Evolutionary conservation across 2,113 vertebrate genomes (phyloP).

Genomic region (Aldabrachelys gigantea): DNA sequence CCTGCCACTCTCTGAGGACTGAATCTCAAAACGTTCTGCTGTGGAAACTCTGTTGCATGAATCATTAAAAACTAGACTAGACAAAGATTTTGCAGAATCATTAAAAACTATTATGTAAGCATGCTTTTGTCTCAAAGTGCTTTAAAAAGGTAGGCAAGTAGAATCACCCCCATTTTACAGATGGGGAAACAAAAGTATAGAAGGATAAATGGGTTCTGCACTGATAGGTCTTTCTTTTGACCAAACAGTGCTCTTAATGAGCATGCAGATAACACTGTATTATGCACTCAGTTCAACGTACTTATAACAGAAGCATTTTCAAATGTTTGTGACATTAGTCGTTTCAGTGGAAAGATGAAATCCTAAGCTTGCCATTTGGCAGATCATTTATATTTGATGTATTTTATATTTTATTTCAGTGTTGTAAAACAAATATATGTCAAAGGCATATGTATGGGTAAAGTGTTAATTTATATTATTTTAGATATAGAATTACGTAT

Average conservation of each 20-base stretch:
- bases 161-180: too few relatives aligned
- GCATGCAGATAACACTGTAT: background rate
- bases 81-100: background rate
- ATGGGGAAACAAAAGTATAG: background rate
- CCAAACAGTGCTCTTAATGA: background rate
- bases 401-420: background rate
- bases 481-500: background rate
- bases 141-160: background rate
- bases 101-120: background rate
- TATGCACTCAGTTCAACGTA: background rate
- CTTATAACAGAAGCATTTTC: background rate
- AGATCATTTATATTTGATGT: background rate
- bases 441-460: background rate
- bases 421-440: background rate
- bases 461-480: background rate
- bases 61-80: background rate
- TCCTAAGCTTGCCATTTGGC: background rate
- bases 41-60: background rate
- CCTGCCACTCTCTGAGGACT: background rate
- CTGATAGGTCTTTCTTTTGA: background rate
- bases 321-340: background rate
- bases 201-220: background rate
- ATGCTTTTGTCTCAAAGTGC: background rate
- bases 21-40: background rate
- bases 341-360: slow-evolving; percentile 12